phyloP scores from a whole-genome alignment of 1,140 invertebrate genomes.

The Diabrotica virgifera region DNA sequence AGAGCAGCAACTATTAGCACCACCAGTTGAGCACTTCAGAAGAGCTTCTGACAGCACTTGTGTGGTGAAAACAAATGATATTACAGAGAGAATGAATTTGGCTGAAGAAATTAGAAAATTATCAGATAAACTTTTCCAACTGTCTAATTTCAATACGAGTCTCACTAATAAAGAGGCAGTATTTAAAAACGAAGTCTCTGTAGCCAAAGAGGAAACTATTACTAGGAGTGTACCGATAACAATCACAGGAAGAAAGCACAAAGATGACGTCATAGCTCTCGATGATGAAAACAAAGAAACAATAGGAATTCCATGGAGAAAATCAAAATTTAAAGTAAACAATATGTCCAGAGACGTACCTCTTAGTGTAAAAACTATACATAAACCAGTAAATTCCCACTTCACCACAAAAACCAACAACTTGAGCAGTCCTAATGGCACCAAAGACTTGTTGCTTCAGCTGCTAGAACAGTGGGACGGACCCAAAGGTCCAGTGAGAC shows the following conservation, averaged over 20 bases:
- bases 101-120: slow-evolving; percentile 79
- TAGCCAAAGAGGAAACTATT: neutral
- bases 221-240: slow-evolving; percentile 48
- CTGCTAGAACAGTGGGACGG: slow-evolving; percentile 53
- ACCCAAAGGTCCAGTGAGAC: slow-evolving; percentile 54
- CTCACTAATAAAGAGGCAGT: slow-evolving; percentile 39
- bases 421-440: slow-evolving; percentile 20
- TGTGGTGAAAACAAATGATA: slow-evolving; percentile 56
- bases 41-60: slow-evolving; percentile 72
- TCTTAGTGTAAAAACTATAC: slow-evolving; percentile 49
- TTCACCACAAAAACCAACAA: slow-evolving; percentile 11
- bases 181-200: slow-evolving; percentile 4
- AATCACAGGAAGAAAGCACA: neutral
- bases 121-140: slow-evolving; percentile 69
- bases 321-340: slow-evolving; percentile 60
- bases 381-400: slow-evolving; percentile 23
- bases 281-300: slow-evolving; percentile 26
- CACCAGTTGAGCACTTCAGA: slow-evolving; percentile 50
- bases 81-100: slow-evolving; percentile 61
- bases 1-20: slow-evolving; percentile 18
- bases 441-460: slow-evolving; percentile 27
- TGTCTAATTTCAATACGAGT: slow-evolving; percentile 66
- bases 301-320: slow-evolving; percentile 53
- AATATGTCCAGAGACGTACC: slow-evolving; percentile 62
- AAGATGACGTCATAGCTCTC: slow-evolving; percentile 22